A percentile compares a stretch with the other conserved stretches of the same genome.
Evolutionary conservation across 2,797 vertebrate species (phyloP).

Genomic region (Threskiornis aethiopicus): DNA sequence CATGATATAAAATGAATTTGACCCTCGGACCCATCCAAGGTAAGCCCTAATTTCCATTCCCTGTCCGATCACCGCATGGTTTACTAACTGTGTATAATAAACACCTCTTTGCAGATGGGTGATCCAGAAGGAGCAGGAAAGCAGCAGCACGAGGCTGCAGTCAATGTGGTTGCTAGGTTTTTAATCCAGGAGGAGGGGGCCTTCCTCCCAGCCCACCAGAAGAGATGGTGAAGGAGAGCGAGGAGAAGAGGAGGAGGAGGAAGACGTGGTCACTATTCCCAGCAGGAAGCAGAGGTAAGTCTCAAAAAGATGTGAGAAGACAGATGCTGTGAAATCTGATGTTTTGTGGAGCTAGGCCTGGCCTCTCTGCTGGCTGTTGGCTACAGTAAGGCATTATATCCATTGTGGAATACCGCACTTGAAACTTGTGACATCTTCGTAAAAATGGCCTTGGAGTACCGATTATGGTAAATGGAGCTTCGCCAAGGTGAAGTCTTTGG

Average conservation of each 20-base stretch:
- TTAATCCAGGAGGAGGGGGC: background rate
- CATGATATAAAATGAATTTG: background rate
- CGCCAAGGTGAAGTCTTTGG: background rate
- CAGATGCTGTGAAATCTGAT: background rate
- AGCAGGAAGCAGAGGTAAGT: background rate
- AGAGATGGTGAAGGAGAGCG: background rate
- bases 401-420: background rate
- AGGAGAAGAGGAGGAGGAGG: background rate
- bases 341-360: background rate
- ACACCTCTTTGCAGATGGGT: background rate
- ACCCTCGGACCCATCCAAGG: background rate
- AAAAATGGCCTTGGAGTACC: background rate
- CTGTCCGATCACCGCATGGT: fast-evolving
- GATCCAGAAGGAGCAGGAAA: background rate
- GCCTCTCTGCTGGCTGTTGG: background rate
- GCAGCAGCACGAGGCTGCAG: background rate
- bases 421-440: background rate
- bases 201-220: background rate
- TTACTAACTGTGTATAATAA: background rate
- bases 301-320: background rate
- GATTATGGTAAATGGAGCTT: background rate
- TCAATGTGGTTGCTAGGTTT: background rate
- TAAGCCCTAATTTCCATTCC: background rate
- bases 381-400: background rate
- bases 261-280: background rate